Conservation (phyloP, 2,888 invertebrate genomes). For the Caenorhabditis sp. region DNA sequence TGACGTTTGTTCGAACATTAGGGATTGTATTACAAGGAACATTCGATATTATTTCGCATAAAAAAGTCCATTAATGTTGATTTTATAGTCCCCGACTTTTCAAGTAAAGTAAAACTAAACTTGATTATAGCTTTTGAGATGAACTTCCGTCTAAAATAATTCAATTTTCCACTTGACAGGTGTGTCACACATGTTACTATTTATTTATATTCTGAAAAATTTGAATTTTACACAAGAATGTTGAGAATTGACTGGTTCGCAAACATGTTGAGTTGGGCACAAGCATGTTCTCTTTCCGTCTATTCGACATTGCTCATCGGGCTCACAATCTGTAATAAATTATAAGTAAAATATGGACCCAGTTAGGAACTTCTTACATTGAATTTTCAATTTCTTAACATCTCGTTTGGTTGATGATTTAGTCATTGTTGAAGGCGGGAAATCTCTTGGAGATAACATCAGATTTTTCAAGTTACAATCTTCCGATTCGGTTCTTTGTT, state of each 20-base stretch:
- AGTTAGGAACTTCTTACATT: not conserved
- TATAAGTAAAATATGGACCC: no score
- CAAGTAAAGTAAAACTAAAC: no score
- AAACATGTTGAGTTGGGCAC: constrained; percentile 36
- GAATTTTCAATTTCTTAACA: not conserved
- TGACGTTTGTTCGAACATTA: no score
- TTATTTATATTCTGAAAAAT: not conserved
- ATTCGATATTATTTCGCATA: no score
- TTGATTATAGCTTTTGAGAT: no score
- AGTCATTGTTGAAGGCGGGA: not conserved
- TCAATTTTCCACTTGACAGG: no score
- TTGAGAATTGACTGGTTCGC: constrained; percentile 9
- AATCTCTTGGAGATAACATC: not conserved
- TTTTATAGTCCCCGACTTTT: no score
- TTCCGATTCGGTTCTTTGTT: constrained; percentile 23
- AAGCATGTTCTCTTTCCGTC: constrained; percentile 34
- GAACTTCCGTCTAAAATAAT: no score
- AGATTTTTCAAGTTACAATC: constrained; percentile 41
- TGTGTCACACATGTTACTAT: no score
- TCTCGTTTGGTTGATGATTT: constrained; percentile 1
- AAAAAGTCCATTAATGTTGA: no score
- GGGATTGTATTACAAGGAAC: no score
- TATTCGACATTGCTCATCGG: constrained; percentile 37
- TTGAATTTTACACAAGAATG: not conserved
- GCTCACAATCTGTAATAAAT: constrained; percentile 45